Base-by-base conservation (phyloP, 2,888 invertebrate species). In the Deilephila elpenor region DNA sequence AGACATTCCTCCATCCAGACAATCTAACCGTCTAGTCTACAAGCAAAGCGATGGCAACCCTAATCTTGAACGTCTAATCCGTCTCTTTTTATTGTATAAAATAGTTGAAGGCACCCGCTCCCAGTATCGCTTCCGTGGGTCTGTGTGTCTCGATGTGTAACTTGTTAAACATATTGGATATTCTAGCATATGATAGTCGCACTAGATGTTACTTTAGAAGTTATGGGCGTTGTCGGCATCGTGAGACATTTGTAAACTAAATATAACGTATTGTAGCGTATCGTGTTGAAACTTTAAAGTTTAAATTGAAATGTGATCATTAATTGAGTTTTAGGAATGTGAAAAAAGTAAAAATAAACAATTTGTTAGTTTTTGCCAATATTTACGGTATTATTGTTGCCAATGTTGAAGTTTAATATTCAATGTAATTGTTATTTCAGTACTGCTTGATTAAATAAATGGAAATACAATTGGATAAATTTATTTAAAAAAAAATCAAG, bases 141-240 rank as follows among this genome's bases (percentile, higher is more conserved):
- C 32, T 56, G 71, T 56, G 32, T 81, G 78, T 79, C 76, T 78
- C 77, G 77, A 81, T 77, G 78, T 51, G 80, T 83, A 85, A 85
- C 86, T 91, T 91, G 91, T 91, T 91, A 87, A 86, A 88, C 78
- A 82, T 89, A 89, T 88, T 87, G 79, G 84, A 84, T 86, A 85
- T 86, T 85, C 84, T 89, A 91, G 88, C 85, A 80, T 88, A 88
- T 85, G 80, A 87, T 91, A 89, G 88, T 86, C 89, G 89, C 91
- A 91, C 90, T 90, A 89, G 88, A 81, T 82, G 17, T 70, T 70
- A 70, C 53, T 25, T 62, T 74, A 71, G 37, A 71, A 61, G 25
- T 71, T 74, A 74, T 62, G 64, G 37, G 29, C 34, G 71, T 71
- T 71, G 44, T 56, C 70, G 61, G 25, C 60, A 59, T 71, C 17